A percentile compares a stretch with the other conserved stretches of the same genome.
These are phyloP conservation scores for Thymelicus sylvestris DNA, from an alignment of 2,888 invertebrate genomes.

Conservation along the genomic window DNA sequence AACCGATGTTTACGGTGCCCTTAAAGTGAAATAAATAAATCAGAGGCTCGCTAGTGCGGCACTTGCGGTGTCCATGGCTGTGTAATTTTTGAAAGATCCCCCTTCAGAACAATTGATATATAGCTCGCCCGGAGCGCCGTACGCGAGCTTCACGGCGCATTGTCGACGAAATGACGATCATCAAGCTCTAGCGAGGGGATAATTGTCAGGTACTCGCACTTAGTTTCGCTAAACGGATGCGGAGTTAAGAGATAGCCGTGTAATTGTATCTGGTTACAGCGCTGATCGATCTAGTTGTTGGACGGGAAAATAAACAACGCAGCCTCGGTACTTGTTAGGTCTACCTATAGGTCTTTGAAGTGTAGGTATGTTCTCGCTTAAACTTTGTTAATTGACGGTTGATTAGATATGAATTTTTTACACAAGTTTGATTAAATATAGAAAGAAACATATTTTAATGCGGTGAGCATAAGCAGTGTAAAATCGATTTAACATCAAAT, in stretches of 20 bases:
- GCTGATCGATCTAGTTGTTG: constrained; percentile 22
- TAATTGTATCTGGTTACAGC: constrained; percentile 29
- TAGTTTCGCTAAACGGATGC: constrained; percentile 38
- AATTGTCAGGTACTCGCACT: constrained; percentile 38
- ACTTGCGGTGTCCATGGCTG: constrained; percentile 52
- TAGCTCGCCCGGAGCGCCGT: constrained; percentile 54
- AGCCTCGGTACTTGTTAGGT: background rate
- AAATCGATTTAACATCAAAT: too few species aligned
- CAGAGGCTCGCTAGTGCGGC: constrained; percentile 54
- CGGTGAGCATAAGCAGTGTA: too few species aligned
- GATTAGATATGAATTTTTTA: too few species aligned
- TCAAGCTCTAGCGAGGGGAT: constrained; percentile 37
- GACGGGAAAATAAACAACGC: constrained; percentile 4
- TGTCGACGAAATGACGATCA: constrained; percentile 44
- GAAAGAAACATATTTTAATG: too few species aligned
- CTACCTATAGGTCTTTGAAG: background rate
- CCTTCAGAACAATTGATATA: constrained; percentile 64
- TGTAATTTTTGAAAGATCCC: constrained; percentile 69
- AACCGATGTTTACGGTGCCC: constrained; percentile 60
- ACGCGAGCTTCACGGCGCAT: constrained; percentile 47
- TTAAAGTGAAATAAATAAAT: constrained; percentile 80
- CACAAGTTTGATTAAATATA: too few species aligned
- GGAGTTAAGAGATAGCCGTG: constrained; percentile 32
- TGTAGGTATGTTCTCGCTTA: too few species aligned
- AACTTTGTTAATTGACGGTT: too few species aligned